Evolutionary conservation across 2,113 vertebrate genomes (phyloP), one percentile per base, ranked within the genome.

Genomic region (Callipepla squamata): DNA sequence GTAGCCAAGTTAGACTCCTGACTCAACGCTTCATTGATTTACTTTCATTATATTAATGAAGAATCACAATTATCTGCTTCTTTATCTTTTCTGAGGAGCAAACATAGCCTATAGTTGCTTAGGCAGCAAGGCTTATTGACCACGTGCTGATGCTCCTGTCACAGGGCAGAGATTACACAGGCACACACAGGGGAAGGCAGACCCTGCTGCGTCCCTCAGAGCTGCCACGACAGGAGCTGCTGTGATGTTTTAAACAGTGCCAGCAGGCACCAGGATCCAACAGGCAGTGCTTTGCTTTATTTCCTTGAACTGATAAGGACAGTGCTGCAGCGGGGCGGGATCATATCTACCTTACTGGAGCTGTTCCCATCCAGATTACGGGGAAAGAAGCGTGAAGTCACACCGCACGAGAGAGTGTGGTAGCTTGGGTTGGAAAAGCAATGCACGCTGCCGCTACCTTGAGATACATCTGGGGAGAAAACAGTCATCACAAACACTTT

Each of bases 341-440:
- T 36, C 9, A 93, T 97, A 97, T 95, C 92, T 98, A 99, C 99
- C 98, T 99, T 99, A 92, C 98, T 98, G 97, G 98, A 98, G 97
- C 98, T 98, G 92, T 98, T 98, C 96, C 98, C 98, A 80, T 99
- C 98, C 97, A 99, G 97, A 97, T 98, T 98, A 98, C 95, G 98
- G 97, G 98, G 97, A 93, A 98, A 97, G 98, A 98, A 98, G 97
- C 97, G 98, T 63, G 98, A 98, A 91, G 99, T 97, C 70, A 98
- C 98, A 70, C 98, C 98, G 89, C 98, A 98, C 36, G 98, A 98
- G 96, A 99, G 98, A 62, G 99, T 98, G 97, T 99, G 99, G 97
- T 99, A 99, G 97, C 98, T 99, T 91, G 99, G 98, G 92, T 99
- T 99, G 97, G 98, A 98, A 98, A 99, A 98, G 96, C 98, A 99